Conservation (phyloP, 1,140 invertebrate genomes). For the Zeugodacus cucurbitae region DNA sequence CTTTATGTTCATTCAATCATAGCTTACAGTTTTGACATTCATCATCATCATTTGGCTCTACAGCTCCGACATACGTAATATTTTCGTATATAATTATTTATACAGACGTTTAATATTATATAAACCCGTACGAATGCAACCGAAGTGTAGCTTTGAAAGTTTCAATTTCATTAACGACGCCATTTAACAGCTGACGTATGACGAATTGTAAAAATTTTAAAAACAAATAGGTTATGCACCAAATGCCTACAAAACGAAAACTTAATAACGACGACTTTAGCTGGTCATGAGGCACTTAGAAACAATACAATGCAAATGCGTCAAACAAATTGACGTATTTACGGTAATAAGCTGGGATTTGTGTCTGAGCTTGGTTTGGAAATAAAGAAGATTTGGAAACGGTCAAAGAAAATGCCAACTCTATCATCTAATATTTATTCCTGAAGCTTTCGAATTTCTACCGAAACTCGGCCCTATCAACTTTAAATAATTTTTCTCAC, state of each 20-base stretch:
- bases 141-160: slow-evolving; percentile 16
- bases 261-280: background rate
- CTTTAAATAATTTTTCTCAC: too few relatives aligned
- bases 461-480: too few relatives aligned
- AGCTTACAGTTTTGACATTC: too few relatives aligned
- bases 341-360: too few relatives aligned
- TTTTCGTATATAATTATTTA: background rate
- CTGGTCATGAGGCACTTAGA: background rate
- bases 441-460: too few relatives aligned
- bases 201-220: background rate
- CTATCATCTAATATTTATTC: too few relatives aligned
- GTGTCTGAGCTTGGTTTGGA: too few relatives aligned
- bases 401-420: too few relatives aligned
- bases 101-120: background rate
- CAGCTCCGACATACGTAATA: background rate
- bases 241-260: background rate
- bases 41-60: too few relatives aligned
- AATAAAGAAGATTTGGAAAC: too few relatives aligned
- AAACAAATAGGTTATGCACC: too few relatives aligned
- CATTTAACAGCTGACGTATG: background rate
- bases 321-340: background rate
- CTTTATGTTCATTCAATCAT: too few relatives aligned
- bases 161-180: slow-evolving; percentile 15
- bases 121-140: background rate
- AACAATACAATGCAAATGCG: background rate